Base-by-base conservation (phyloP, 2,888 invertebrate species). In the Amiota minor region DNA sequence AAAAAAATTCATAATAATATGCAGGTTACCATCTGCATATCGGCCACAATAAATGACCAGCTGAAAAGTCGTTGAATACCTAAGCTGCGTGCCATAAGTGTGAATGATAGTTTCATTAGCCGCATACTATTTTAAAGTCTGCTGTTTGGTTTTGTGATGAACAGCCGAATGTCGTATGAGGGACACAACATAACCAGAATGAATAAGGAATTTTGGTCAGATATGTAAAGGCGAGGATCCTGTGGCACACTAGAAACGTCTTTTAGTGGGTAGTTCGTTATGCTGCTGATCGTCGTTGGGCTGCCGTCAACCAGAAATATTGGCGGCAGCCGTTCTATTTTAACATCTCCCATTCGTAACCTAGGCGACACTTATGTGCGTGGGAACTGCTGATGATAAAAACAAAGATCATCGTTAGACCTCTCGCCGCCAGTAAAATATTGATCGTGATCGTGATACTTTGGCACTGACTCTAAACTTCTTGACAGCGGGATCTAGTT, bases 271-370 rank as follows among this genome's bases (percentile, higher is more conserved):
- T 50, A 50, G 1, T 4, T 50, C 50, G 50, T 50, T 4, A 50
- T n/a, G 50, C 6, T 23, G 23, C 23, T 23, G 23, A 23, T 23
- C 23, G 1, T 23, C 23, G 23, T 23, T 23, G 23, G 23, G 23
- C 23, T 23, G 23, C 23, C 23, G 23, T 23, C 23, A 23, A 23
- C 23, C 23, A 23, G 9, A 14, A 16, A 55, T n/a, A n/a, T 56
- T n/a, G 56, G 9, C 56, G 56, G 9, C 14, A 56, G 56, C 56
- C 56, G 16, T 56, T 56, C n/a, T 56, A 56, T n/a, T 56, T 56
- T 56, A 56, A 1, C 56, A n/a, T n/a, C 56, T 56, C 55, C 55
- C 55, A 16, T 56, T 56, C n/a, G 16, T 2, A 56, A 56, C 55
- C 23, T 23, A 3, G 23, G 23, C 23, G 23, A 23, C 3, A 3